These are phyloP conservation scores for Enteromius viviparus DNA, from an alignment of 2,797 vertebrate genomes.

Conservation along the genomic window DNA sequence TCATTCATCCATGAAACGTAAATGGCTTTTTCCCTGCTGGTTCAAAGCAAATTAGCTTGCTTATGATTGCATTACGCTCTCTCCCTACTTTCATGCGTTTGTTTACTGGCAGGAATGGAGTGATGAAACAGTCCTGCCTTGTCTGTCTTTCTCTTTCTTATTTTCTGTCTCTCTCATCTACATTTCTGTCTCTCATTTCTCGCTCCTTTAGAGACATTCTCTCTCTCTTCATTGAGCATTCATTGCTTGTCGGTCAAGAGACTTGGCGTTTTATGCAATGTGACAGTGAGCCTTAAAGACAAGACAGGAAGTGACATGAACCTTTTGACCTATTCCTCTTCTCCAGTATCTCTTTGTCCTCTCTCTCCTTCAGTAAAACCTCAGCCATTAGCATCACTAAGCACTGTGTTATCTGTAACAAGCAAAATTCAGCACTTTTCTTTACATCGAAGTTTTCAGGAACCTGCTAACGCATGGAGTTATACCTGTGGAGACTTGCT, in stretches of 20 bases:
- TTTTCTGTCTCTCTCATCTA: neutral
- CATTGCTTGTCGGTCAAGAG: constrained; percentile 30
- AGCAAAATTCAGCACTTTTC: constrained; percentile 1
- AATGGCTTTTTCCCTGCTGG: constrained; percentile 38
- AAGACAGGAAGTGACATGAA: constrained; percentile 34
- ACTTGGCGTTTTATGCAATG: constrained; percentile 44
- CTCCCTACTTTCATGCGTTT: constrained; percentile 34
- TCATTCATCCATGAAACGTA: constrained; percentile 51
- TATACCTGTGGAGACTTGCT: constrained; percentile 25
- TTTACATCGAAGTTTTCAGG: neutral
- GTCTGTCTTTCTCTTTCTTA: constrained; percentile 12
- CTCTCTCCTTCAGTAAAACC: neutral
- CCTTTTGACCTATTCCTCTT: constrained; percentile 28
- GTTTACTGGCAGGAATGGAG: constrained; percentile 23
- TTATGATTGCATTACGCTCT: constrained; percentile 50
- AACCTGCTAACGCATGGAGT: neutral
- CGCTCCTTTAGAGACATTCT: neutral
- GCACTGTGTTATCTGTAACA: constrained; percentile 12
- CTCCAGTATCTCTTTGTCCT: neutral
- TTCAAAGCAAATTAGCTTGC: constrained; percentile 49
- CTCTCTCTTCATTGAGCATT: constrained; percentile 30
- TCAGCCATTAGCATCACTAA: constrained; percentile 21
- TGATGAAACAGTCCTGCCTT: constrained; percentile 6
- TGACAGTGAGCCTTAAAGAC: constrained; percentile 44
- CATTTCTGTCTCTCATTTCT: neutral